phyloP scores from a whole-genome alignment of 2,113 vertebrate genomes.

The Garra rufa region DNA sequence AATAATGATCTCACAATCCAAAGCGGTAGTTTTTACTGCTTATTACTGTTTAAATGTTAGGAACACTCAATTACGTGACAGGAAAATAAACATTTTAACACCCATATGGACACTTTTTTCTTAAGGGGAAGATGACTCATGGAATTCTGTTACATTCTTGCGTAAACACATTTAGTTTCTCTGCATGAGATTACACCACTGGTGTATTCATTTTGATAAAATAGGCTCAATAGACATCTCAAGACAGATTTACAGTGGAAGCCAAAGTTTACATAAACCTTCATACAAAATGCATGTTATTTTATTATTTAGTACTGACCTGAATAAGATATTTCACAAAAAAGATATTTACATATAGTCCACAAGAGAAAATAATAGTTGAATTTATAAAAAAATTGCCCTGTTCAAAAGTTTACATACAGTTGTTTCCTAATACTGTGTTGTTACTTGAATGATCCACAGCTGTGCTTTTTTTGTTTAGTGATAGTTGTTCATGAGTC shows the following conservation, averaged over 20 bases:
- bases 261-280: no score
- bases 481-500: no score
- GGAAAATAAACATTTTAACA: not conserved
- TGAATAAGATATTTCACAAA: no score
- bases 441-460: no score
- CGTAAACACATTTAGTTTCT: not conserved
- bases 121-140: not conserved
- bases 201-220: not conserved
- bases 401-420: no score
- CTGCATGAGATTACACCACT: not conserved
- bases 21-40: not conserved
- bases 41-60: not conserved
- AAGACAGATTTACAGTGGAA: not conserved
- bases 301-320: no score
- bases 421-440: no score
- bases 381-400: no score
- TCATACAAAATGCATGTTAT: no score
- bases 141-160: conserved; percentile 4
- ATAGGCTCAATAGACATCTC: not conserved
- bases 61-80: not conserved
- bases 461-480: no score
- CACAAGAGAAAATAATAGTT: no score
- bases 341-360: no score
- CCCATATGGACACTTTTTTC: not conserved
- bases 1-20: not conserved